These are phyloP conservation scores for Eudasyphora cyanicolor DNA, from an alignment of 2,888 invertebrate species.

Conservation along the genomic window DNA sequence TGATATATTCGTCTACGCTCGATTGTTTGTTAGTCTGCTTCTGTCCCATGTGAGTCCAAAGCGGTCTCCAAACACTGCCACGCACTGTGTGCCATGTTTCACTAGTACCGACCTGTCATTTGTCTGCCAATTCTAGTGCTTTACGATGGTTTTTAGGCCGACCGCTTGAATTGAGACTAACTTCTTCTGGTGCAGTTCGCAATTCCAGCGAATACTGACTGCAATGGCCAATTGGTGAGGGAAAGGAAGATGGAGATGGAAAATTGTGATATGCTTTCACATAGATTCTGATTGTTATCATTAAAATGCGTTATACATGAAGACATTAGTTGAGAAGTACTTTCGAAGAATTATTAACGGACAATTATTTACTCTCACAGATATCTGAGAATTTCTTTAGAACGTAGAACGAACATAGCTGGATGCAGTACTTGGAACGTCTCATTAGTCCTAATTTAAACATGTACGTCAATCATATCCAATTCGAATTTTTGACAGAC, in stretches of 20 bases:
- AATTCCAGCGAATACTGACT: constrained; percentile 6
- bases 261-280: background rate
- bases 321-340: background rate
- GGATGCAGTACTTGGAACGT: too few species aligned
- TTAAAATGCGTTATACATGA: background rate
- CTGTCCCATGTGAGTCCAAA: constrained; percentile 25
- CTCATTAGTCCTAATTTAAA: too few species aligned
- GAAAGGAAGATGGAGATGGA: background rate
- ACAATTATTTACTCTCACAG: background rate
- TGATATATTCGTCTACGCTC: constrained; percentile 40
- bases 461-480: too few species aligned
- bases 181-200: background rate
- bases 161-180: constrained; percentile 40
- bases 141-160: constrained; percentile 49
- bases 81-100: background rate
- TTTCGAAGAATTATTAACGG: constrained; percentile 12
- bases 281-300: background rate
- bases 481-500: too few species aligned
- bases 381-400: too few species aligned
- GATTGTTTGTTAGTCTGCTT: constrained; percentile 22
- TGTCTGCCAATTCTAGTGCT: constrained; percentile 48
- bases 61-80: background rate
- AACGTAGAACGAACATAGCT: too few species aligned
- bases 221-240: background rate
- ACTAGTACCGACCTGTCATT: constrained; percentile 7